phyloP scores from a whole-genome alignment of 92 coral and sea anemone species.

The Palythoa caribaeorum region DNA sequence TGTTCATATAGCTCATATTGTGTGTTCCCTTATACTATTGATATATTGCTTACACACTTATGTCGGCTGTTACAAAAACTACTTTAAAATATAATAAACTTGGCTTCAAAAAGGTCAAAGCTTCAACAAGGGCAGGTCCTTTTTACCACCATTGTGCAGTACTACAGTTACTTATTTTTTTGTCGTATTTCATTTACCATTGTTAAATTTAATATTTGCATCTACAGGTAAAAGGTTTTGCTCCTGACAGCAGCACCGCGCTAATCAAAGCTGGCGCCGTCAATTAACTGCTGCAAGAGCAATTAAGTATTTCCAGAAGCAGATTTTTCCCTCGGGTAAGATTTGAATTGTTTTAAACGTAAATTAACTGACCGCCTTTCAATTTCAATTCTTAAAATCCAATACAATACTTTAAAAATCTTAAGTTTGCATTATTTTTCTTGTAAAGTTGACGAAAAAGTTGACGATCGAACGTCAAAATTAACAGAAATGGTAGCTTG shows the following conservation, averaged over 20 bases:
- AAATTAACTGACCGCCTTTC: background rate
- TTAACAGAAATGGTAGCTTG: background rate
- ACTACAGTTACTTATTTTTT: background rate
- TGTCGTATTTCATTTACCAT: background rate
- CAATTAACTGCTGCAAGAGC: background rate
- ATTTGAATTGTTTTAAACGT: background rate
- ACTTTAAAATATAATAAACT: background rate
- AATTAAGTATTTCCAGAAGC: background rate
- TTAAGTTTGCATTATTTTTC: background rate
- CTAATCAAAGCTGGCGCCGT: background rate
- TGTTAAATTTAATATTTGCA: background rate
- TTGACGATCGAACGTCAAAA: background rate
- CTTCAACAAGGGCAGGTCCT: background rate
- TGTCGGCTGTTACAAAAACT: background rate
- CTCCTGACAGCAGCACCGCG: background rate
- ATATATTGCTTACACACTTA: background rate
- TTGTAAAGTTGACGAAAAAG: background rate
- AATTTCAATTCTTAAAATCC: background rate
- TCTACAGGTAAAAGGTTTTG: background rate
- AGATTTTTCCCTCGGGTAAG: slow-evolving; percentile 3
- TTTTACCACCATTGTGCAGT: background rate
- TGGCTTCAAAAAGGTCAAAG: background rate
- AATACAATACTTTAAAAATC: background rate
- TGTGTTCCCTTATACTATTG: background rate
- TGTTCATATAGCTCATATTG: background rate